Percentiles rank a stretch among this genome's conserved stretches.
These are phyloP conservation scores for Sturnira hondurensis DNA, from an alignment of 2,113 vertebrate genomes.

Conservation along the genomic window DNA sequence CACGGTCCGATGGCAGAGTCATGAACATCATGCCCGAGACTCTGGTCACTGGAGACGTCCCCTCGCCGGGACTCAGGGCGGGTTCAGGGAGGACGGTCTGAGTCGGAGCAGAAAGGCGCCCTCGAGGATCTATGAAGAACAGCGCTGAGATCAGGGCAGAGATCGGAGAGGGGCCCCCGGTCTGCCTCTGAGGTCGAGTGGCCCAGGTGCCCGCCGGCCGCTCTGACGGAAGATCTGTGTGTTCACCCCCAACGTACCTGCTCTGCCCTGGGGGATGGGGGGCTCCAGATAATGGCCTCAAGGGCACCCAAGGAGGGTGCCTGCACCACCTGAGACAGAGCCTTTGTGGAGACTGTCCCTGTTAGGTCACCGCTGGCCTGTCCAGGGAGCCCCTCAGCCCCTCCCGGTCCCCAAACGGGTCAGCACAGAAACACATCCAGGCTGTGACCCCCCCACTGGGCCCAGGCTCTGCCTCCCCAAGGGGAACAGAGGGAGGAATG, in stretches of 20 bases:
- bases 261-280: neutral
- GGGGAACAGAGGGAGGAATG: neutral
- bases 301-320: accelerated
- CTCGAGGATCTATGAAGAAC: no score
- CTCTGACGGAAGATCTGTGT: neutral
- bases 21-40: no score
- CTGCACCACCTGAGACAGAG: accelerated
- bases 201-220: accelerated
- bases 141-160: no score
- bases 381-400: neutral
- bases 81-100: no score
- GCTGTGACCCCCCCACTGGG: neutral
- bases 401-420: neutral
- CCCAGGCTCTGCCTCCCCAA: neutral
- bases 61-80: no score
- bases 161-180: neutral
- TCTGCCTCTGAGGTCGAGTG: neutral
- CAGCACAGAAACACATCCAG: neutral
- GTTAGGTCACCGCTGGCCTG: neutral
- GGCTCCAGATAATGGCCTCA: accelerated
- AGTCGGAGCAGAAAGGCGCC: no score
- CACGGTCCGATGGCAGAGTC: no score
- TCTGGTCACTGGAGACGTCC: no score
- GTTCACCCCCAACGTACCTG: neutral
- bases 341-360: accelerated